Conservation (phyloP, 2,797 vertebrate genomes). For the Sparidentex hasta region DNA sequence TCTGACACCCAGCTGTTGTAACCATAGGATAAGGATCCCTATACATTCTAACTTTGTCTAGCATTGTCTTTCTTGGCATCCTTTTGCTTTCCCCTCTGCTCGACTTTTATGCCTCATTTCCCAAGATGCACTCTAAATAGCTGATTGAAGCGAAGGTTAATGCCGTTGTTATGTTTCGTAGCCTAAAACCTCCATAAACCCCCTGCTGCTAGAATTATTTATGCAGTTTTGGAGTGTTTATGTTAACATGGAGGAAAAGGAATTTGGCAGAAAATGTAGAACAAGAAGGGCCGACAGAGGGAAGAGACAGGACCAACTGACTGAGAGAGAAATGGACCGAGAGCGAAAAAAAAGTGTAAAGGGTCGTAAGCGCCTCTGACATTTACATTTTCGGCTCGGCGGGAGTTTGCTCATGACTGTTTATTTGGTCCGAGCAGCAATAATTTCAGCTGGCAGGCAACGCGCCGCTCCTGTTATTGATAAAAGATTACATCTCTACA, state of each 20-base stretch:
- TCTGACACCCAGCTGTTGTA: neutral
- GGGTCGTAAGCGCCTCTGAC: constrained; percentile 35
- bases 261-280: constrained; percentile 64
- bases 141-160: constrained; percentile 61
- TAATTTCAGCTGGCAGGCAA: constrained; percentile 66
- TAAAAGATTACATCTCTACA: constrained; percentile 71
- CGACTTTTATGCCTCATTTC: constrained; percentile 47
- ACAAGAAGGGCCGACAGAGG: constrained; percentile 26
- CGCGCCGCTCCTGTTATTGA: constrained; percentile 61
- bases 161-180: constrained; percentile 54
- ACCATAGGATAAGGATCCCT: neutral
- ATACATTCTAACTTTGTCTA: neutral
- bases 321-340: constrained; percentile 20
- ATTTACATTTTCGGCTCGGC: constrained; percentile 55
- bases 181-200: constrained; percentile 42
- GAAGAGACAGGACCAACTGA: constrained; percentile 32
- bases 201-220: constrained; percentile 56
- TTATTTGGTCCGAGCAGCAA: constrained; percentile 57
- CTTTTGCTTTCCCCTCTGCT: constrained; percentile 29
- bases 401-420: constrained; percentile 56
- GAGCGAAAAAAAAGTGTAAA: constrained; percentile 19
- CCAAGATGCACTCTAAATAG: constrained; percentile 41
- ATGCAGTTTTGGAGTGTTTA: constrained; percentile 66
- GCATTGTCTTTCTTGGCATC: constrained; percentile 23
- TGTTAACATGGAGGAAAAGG: constrained; percentile 57